Percentiles rank a stretch among this genome's conserved stretches.
Evolutionary conservation across 2,797 vertebrate species (phyloP).

Genomic region (Tiaroga cobitis): DNA sequence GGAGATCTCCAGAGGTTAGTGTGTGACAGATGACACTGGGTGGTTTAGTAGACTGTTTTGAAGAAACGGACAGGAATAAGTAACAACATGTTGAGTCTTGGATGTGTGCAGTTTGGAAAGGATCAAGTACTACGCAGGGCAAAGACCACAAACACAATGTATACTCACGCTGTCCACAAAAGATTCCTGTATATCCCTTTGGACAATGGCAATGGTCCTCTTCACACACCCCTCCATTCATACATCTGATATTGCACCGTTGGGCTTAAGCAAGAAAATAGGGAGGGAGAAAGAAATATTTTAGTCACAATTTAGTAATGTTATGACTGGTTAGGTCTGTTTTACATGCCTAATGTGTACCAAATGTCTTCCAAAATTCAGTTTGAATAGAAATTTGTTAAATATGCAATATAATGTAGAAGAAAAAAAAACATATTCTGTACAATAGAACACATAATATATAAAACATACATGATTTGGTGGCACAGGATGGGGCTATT

Average conservation of each 20-base stretch:
- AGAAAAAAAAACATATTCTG: not conserved
- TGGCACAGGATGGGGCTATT: conserved; percentile 75
- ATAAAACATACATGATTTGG: conserved; percentile 72
- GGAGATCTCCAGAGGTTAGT: not conserved
- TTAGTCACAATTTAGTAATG: not conserved
- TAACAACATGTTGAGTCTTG: not conserved
- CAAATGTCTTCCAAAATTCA: not conserved
- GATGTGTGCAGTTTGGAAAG: not conserved
- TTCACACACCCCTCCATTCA: conserved; percentile 79
- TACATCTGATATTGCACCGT: conserved; percentile 81
- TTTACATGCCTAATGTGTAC: not conserved
- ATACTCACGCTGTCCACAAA: conserved; percentile 83
- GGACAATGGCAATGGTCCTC: conserved; percentile 80
- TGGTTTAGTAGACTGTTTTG: not conserved
- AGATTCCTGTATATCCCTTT: conserved; percentile 79
- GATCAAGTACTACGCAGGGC: not conserved
- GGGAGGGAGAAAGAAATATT: not conserved
- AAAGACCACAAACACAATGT: not conserved
- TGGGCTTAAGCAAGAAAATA: conserved; percentile 66
- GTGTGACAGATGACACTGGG: not conserved
- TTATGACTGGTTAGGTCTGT: not conserved
- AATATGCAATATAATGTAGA: not conserved
- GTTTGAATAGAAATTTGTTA: not conserved
- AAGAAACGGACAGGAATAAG: not conserved
- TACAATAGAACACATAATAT: not conserved